Conservation (phyloP, 1,140 invertebrate genomes). For the Liolophura sinensis region DNA sequence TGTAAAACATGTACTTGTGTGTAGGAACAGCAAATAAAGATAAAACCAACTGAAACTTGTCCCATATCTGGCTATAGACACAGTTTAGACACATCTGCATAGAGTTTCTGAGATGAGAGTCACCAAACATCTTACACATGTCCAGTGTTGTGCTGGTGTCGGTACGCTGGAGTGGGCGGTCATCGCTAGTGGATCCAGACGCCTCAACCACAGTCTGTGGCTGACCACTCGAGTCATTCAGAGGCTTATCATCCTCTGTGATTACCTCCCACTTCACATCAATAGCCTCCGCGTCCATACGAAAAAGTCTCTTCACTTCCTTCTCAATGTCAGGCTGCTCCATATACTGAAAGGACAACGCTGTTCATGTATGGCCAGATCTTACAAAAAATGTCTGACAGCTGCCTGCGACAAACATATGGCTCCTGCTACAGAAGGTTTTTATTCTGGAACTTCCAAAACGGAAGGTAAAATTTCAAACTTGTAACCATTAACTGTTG, state of each 20-base stretch:
- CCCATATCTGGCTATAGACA: no score
- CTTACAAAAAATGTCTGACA: slow-evolving; percentile 1
- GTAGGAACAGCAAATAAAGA: no score
- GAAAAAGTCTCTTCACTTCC: slow-evolving; percentile 86
- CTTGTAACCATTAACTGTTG: no score
- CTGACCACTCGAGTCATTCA: slow-evolving; percentile 27
- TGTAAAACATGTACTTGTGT: no score
- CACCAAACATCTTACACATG: slow-evolving; percentile 24
- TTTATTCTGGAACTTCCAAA: no score
- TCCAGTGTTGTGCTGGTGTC: slow-evolving; percentile 37
- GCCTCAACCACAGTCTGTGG: slow-evolving; percentile 13
- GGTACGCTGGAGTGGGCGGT: slow-evolving; percentile 15
- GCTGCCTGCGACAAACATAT: background rate
- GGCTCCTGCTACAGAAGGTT: background rate
- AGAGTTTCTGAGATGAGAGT: background rate
- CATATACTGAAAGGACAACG: slow-evolving; percentile 65
- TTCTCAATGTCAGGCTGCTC: slow-evolving; percentile 98
- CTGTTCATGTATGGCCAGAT: background rate
- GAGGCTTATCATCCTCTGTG: slow-evolving; percentile 73
- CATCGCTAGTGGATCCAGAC: slow-evolving; percentile 14
- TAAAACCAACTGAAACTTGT: no score
- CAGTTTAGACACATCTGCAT: no score
- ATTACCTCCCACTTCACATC: slow-evolving; percentile 91
- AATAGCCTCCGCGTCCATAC: slow-evolving; percentile 90
- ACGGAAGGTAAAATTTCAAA: no score